These are phyloP conservation scores for Drosophila barbarae DNA, from an alignment of 2,888 invertebrate genomes.

Conservation along the genomic window DNA sequence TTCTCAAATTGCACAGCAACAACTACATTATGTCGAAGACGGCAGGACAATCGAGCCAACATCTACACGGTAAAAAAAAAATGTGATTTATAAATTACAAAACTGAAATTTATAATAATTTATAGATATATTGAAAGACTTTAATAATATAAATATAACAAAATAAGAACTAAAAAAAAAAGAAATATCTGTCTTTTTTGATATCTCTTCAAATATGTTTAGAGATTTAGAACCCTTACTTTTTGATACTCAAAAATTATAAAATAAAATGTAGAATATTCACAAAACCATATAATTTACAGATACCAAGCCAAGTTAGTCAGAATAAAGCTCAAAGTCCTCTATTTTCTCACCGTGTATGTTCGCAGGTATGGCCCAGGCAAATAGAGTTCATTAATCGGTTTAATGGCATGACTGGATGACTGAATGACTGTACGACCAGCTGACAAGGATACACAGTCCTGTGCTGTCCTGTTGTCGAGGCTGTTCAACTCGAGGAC, in stretches of 20 bases:
- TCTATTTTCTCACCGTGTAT: conserved; percentile 8
- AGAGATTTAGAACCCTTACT: neutral
- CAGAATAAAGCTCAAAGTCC: no score
- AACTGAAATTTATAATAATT: no score
- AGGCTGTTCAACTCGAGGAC: conserved; percentile 45
- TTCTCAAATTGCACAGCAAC: conserved; percentile 68
- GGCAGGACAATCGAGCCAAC: conserved; percentile 32
- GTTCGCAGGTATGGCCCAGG: conserved; percentile 58
- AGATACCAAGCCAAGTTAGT: neutral
- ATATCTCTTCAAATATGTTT: neutral
- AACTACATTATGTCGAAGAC: conserved; percentile 39
- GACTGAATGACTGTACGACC: conserved; percentile 47
- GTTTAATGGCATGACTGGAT: conserved; percentile 61
- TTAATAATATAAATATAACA: no score
- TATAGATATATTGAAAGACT: rapidly evolving
- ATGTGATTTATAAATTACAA: neutral
- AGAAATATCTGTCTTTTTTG: no score
- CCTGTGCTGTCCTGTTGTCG: conserved; percentile 26
- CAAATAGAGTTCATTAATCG: conserved; percentile 73
- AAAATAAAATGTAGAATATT: neutral
- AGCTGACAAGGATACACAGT: conserved; percentile 37
- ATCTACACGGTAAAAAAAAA: conserved; percentile 22
- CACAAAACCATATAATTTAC: neutral
- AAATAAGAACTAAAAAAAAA: no score
- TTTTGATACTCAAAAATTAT: neutral